Base-by-base conservation (phyloP, 2,113 vertebrate genomes). In the Argyrosomus japonicus region DNA sequence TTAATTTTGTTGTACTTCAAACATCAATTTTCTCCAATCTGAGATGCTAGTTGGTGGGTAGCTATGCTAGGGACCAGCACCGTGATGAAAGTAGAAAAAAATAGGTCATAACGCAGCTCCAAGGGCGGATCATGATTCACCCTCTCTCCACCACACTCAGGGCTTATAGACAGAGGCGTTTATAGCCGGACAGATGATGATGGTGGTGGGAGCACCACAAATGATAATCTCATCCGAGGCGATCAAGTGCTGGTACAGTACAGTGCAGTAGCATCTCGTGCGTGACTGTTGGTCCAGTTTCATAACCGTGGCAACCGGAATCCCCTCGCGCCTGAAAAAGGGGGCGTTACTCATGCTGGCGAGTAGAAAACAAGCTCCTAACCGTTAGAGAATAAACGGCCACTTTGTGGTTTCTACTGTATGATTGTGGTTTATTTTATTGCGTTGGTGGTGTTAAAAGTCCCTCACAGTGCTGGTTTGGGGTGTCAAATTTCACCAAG, bases 251-350 rank as follows among this genome's bases (percentile, higher is more conserved):
- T 69, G 86, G 40, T 78, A 69, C 82, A 73, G 78, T n/a, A 61
- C 40, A 8, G 45, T 1, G 18, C 25, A 12, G 19, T 2, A 88
- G 73, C 88, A 87, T 92, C 84, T 87, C 78, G 11, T 68, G 86
- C 77, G 47, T 77, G 83, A 81, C 70, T 15, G 9, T 54, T 86
- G 85, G 79, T 83, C 90, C 69, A 81, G 76, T 89, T 90, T 89
- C 79, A 81, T 94, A 73, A 76, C 92, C 89, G 92, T 93, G 82
- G 89, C 85, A 93, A 94, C 92, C 91, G 88, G 86, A 87, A 84
- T 87, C 75, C 88, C 86, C 86, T 84, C 78, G 57, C 77, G 77
- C 72, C 32, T 21, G 47, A 48, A 68, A 58, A 64, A 85, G 87
- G 63, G 89, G 91, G 91, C 91, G 92, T 93, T 83, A 19, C 88